Evolutionary conservation across 2,888 invertebrate genomes (phyloP).

Genomic region (Hypercompe scribonia): DNA sequence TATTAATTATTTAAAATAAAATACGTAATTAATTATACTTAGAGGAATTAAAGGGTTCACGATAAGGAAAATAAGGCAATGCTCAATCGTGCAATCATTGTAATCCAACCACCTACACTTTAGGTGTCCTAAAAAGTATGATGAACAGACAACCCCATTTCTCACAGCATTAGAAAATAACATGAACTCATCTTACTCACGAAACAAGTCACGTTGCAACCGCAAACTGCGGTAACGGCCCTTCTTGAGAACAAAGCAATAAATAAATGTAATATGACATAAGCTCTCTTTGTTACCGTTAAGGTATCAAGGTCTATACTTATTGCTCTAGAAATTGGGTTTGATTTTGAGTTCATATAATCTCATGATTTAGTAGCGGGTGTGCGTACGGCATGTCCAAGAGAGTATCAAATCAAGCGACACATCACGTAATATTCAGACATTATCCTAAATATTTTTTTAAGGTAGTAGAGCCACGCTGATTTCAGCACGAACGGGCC

Average conservation of each 20-base stretch:
- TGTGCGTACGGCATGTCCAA: too few relatives aligned
- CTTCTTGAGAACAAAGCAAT: slow-evolving; percentile 8
- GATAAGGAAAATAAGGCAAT: not conserved
- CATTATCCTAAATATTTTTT: too few relatives aligned
- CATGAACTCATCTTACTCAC: not conserved
- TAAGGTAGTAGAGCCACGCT: too few relatives aligned
- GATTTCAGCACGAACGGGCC: too few relatives aligned
- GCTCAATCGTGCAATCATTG: not conserved
- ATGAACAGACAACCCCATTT: not conserved
- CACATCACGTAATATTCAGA: too few relatives aligned
- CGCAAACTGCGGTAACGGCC: slow-evolving; percentile 18
- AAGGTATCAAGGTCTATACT: not conserved
- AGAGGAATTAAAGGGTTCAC: too few relatives aligned
- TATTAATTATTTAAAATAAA: too few relatives aligned
- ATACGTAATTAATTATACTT: too few relatives aligned
- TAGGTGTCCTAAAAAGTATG: not conserved
- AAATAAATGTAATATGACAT: slow-evolving; percentile 14
- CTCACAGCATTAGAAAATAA: not conserved
- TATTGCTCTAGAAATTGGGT: not conserved
- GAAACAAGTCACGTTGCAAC: slow-evolving; percentile 15
- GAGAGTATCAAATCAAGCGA: too few relatives aligned
- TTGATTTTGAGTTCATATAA: not conserved
- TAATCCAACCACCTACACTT: not conserved
- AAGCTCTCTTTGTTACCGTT: slow-evolving; percentile 9
- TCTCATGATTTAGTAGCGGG: too few relatives aligned